A percentile compares a stretch with the other conserved stretches of the same genome.
Conservation (phyloP, 2,888 invertebrate species). For the Luffia ferchaultella region DNA sequence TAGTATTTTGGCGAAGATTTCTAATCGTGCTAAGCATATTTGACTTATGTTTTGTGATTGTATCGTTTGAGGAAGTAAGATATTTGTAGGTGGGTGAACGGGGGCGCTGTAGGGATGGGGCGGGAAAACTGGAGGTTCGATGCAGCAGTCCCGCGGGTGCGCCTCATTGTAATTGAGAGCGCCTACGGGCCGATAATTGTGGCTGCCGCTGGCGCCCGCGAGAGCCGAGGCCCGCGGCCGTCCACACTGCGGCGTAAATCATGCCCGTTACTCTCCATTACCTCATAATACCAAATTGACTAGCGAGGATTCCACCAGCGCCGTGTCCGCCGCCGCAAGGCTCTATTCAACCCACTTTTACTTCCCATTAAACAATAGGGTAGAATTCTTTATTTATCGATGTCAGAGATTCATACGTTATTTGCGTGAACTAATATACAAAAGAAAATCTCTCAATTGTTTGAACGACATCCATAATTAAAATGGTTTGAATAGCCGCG, state of each 20-base stretch:
- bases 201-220: slow-evolving; percentile 31
- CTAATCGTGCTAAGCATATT: too few relatives aligned
- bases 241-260: slow-evolving; percentile 46
- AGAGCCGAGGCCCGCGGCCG: slow-evolving; percentile 4
- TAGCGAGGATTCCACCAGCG: slow-evolving; percentile 38
- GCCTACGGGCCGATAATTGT: slow-evolving; percentile 65
- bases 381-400: too few relatives aligned
- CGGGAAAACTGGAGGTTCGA: slow-evolving; percentile 36
- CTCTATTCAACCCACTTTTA: too few relatives aligned
- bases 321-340: neutral
- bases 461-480: too few relatives aligned
- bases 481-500: too few relatives aligned
- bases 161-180: slow-evolving; percentile 64
- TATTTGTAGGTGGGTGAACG: slow-evolving; percentile 3
- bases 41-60: too few relatives aligned
- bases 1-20: too few relatives aligned
- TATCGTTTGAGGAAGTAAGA: too few relatives aligned
- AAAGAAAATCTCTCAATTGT: too few relatives aligned
- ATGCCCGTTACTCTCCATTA: slow-evolving; percentile 64
- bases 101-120: neutral
- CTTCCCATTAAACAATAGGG: too few relatives aligned
- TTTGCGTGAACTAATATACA: too few relatives aligned
- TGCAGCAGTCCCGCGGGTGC: slow-evolving; percentile 52
- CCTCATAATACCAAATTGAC: slow-evolving; percentile 61
- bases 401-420: too few relatives aligned